phyloP scores from a whole-genome alignment of 2,888 invertebrate species.

The Xylota segnis region DNA sequence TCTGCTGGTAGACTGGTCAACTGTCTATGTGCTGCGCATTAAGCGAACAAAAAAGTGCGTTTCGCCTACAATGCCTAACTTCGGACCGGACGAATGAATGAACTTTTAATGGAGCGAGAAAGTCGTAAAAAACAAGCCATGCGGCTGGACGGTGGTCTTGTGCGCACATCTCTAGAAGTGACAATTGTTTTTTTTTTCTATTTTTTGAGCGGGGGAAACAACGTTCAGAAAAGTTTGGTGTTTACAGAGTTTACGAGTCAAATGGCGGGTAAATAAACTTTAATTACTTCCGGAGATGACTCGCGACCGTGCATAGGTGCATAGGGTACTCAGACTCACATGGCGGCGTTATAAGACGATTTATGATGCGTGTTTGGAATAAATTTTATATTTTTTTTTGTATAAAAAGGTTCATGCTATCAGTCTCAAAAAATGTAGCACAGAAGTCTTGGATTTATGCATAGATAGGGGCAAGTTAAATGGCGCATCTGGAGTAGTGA shows the following conservation, averaged over 20 bases:
- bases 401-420: neutral
- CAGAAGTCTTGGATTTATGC: too few species aligned
- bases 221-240: constrained; percentile 29
- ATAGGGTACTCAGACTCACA: neutral
- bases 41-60: constrained; percentile 54
- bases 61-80: constrained; percentile 69
- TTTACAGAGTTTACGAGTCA: constrained; percentile 4
- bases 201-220: neutral
- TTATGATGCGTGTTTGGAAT: constrained; percentile 12
- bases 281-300: constrained; percentile 57
- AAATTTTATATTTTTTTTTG: neutral
- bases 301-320: constrained; percentile 8
- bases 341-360: neutral
- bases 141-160: constrained; percentile 27
- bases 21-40: constrained; percentile 32
- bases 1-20: constrained; percentile 30
- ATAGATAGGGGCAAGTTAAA: too few species aligned
- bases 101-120: constrained; percentile 56
- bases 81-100: constrained; percentile 57
- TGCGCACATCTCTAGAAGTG: constrained; percentile 36
- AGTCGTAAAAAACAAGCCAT: constrained; percentile 38
- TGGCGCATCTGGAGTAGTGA: too few species aligned
- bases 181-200: neutral
- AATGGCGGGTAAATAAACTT: constrained; percentile 25
- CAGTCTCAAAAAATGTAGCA: neutral